These are phyloP conservation scores for Ianthella basta DNA, from an alignment of 37 sponge, comb jelly and placozoan genomes.

Conservation along the genomic window DNA sequence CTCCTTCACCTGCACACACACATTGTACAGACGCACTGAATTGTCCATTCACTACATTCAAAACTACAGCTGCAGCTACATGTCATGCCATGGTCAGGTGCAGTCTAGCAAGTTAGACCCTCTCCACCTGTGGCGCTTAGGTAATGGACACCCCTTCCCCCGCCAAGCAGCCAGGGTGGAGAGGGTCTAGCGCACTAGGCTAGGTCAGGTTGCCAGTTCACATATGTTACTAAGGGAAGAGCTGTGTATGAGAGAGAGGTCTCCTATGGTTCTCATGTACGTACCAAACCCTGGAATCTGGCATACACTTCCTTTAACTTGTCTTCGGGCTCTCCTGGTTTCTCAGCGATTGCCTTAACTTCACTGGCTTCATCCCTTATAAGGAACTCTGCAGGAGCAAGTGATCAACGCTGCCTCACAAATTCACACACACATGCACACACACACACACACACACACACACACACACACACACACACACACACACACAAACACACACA, in stretches of 20 bases:
- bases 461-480: constrained; percentile 19
- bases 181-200: no score
- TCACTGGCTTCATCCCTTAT: constrained; percentile 61
- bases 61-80: no score
- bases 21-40: no score
- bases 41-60: no score
- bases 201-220: no score
- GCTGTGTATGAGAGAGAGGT: neutral
- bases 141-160: no score
- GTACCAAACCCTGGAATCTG: constrained; percentile 45
- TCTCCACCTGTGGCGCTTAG: no score
- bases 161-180: no score
- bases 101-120: no score
- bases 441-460: neutral
- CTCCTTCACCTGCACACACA: constrained; percentile 46
- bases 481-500: constrained; percentile 11
- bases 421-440: neutral
- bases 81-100: no score
- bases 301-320: constrained; percentile 32
- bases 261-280: neutral
- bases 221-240: neutral
- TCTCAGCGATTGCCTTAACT: constrained; percentile 53
- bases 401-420: neutral
- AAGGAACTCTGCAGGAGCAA: constrained; percentile 39
- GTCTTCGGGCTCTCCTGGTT: constrained; percentile 36